Base-by-base conservation (phyloP, 2,797 vertebrate genomes). In the Sebastes vulpes region DNA sequence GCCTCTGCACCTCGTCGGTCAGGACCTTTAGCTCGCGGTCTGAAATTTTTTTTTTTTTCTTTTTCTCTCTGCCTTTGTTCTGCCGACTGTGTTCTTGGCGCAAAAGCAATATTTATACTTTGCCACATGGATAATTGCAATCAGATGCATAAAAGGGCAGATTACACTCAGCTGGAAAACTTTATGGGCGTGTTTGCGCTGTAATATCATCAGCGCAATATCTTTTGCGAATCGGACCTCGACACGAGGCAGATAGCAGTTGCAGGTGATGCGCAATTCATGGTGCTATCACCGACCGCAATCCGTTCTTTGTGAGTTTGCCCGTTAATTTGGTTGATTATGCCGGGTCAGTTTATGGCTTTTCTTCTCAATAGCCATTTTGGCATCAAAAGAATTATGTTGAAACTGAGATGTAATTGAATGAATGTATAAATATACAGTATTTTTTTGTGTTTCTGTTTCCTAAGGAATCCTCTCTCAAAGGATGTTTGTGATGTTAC, bases 401-500 rank as follows among this genome's bases (percentile, higher is more conserved):
- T 71, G 25, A 68, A 76, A 25, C 8, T 35, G 3, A 64, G 59
- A 57, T 56, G 14, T 53, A 29, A 50, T 28, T 70, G 8, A 58
- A 65, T 58, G 1, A 25, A 66, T 53, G 6, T 66, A 9, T 73
- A 57, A 23, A 28, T 46, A 29, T 38, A 2, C 4, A 2, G 3
- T 52, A 0, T 14, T 60, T 61, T 35, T 35, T 26, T 26, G 1
- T 83, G 31, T 80, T 48, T 75, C 18, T 83, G 12, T 66, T 58
- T 70, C 52, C 72, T 31, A 76, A 95, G 94, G 93, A 81, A 95
- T 95, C 42, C 92, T 95, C 23, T 97, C 98, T 6, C 97, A 99
- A 94, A 92, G 98, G 94, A 97, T 97, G 96, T 98, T 99, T 68
- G 97, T 98, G 92, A 98, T 98, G 98, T 93, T 99, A 88, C 98